Conservation (phyloP, 2,888 invertebrate genomes). For the Hypomecis atomaria region DNA sequence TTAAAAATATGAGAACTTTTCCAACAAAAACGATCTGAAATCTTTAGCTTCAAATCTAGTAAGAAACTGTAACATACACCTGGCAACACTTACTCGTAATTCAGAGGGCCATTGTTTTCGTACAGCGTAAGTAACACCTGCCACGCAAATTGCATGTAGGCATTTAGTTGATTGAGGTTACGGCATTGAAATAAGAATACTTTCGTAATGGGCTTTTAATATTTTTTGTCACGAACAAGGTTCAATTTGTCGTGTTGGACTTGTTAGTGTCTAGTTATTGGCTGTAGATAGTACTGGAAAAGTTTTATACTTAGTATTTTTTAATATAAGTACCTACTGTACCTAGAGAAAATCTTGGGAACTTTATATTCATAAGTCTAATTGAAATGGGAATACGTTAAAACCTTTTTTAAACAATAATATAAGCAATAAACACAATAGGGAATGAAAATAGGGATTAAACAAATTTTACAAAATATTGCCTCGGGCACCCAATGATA, state of each 20-base stretch:
- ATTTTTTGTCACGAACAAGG: conserved; percentile 63
- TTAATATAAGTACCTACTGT: too few species aligned
- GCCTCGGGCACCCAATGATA: too few species aligned
- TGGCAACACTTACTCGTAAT: conserved; percentile 22
- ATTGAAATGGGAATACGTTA: too few species aligned
- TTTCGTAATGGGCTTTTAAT: conserved; percentile 63
- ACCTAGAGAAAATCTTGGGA: neutral
- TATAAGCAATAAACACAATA: too few species aligned
- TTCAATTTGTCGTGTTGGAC: conserved; percentile 19
- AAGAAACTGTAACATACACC: neutral
- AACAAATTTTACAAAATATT: too few species aligned
- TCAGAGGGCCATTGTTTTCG: conserved; percentile 34
- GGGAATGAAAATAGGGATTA: too few species aligned
- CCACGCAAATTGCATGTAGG: conserved; percentile 60
- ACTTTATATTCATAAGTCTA: too few species aligned
- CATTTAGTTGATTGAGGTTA: conserved; percentile 56
- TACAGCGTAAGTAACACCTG: conserved; percentile 51
- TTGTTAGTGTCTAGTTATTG: conserved; percentile 18
- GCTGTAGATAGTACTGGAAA: neutral
- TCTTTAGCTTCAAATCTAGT: conserved; percentile 18
- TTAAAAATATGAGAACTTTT: too few species aligned
- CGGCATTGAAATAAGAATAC: conserved; percentile 64
- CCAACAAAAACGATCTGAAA: too few species aligned
- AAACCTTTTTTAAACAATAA: too few species aligned
- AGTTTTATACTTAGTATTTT: too few species aligned